Base-by-base conservation (phyloP, 2,888 invertebrate genomes). In the Alviniconcha strummeri region DNA sequence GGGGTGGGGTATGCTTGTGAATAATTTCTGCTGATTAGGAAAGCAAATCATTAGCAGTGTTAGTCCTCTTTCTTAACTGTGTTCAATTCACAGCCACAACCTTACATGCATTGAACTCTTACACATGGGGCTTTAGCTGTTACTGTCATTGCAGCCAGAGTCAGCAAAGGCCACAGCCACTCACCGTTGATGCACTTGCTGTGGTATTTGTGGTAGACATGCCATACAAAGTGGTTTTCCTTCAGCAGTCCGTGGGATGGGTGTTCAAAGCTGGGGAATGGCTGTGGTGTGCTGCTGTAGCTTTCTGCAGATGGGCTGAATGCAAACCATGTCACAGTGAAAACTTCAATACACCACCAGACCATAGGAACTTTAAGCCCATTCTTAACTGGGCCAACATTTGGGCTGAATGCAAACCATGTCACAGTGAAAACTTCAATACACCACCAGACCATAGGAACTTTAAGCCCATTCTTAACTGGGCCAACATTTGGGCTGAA, bases 141-240 rank as follows among this genome's bases (percentile, higher is more conserved):
- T 36, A 36, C 3, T 36, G 36, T 36, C 36, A 36, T 36, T 36
- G 36, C 36, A 36, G 36, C 36, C 36, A 36, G 36, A 36, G 36
- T 36, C 36, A 36, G 36, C 36, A 36, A 36, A 36, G 36, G 36
- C 1, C 36, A 0, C 1, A 36, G 36, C 36, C 36, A 36, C 36
- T 89, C 91, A 97, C 97, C 97, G 96, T 97, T 98, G 71, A 98
- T 95, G 94, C 99, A 99, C 89, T 98, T 95, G 88, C 97, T 97
- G 94, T 97, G 96, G 94, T 98, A 99, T 93, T 98, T 98, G 94
- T 98, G 97, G 95, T 99, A 99, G 4, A 97, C 98, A 94, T 98
- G 98, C 94, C 99, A 99, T 8, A 98, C 98, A 95, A 99, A 99
- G 93, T 98, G 98, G 94, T 99, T 98, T 94, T 99, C 98, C 88